Evolutionary conservation across 2,797 vertebrate genomes (phyloP).

Genomic region (Lagorchestes hirsutus): DNA sequence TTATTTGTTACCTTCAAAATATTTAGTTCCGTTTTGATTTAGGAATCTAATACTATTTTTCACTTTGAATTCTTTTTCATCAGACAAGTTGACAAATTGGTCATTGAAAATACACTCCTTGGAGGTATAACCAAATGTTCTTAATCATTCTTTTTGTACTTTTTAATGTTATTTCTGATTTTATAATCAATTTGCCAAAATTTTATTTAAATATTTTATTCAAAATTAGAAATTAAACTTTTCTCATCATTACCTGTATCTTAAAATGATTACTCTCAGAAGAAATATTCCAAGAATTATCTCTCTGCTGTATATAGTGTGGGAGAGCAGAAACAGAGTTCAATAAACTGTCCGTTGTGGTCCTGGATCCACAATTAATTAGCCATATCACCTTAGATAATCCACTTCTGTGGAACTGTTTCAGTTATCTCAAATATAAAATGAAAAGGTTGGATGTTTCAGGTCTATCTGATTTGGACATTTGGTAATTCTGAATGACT

Average conservation of each 20-base stretch:
- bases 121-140: slow-evolving; percentile 9
- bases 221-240: background rate
- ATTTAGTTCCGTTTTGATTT: slow-evolving; percentile 33
- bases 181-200: background rate
- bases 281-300: background rate
- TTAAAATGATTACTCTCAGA: slow-evolving; percentile 6
- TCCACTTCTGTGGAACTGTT: background rate
- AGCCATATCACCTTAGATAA: background rate
- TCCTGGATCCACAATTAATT: background rate
- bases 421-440: background rate
- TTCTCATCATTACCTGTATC: background rate
- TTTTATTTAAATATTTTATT: slow-evolving; percentile 24
- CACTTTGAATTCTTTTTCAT: background rate
- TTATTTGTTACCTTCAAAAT: background rate
- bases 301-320: background rate
- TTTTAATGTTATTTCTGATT: background rate
- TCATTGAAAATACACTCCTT: background rate
- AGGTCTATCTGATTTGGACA: background rate
- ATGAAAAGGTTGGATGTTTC: background rate
- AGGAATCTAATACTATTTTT: slow-evolving; percentile 3
- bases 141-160: background rate
- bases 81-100: background rate
- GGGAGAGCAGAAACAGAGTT: background rate
- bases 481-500: background rate
- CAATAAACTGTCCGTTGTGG: background rate